phyloP scores from a whole-genome alignment of 2,113 vertebrate genomes.

The Onychostoma macrolepis region DNA sequence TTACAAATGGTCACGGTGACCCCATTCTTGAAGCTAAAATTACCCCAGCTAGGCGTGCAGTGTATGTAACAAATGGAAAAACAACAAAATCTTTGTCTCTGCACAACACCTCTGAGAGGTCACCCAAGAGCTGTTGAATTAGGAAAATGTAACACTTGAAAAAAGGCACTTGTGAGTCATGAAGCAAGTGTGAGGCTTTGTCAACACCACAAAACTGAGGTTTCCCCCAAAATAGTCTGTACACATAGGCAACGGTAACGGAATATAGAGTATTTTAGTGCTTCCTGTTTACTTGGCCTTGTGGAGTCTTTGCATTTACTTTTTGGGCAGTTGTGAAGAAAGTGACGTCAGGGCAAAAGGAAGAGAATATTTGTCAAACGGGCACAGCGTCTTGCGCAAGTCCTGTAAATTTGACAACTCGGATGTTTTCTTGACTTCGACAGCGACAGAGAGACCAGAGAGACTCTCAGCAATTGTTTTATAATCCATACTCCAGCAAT shows the following conservation, averaged over 20 bases:
- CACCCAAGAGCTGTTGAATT: background rate
- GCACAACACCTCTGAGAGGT: background rate
- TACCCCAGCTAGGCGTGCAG: background rate
- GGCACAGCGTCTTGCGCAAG: conserved; percentile 23
- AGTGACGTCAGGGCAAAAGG: conserved; percentile 25
- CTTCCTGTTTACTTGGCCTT: conserved; percentile 49
- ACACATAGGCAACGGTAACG: conserved; percentile 7
- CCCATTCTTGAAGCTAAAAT: conserved; percentile 32
- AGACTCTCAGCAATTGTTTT: background rate
- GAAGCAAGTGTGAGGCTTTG: background rate
- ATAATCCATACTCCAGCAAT: background rate
- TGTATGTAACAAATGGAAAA: conserved; percentile 28
- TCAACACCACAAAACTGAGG: conserved; percentile 14
- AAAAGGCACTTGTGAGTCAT: background rate
- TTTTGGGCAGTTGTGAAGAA: conserved; percentile 18
- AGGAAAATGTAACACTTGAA: background rate
- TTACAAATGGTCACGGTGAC: conserved; percentile 16
- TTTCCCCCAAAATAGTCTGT: background rate
- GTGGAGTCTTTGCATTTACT: conserved; percentile 25
- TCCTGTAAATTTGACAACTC: background rate
- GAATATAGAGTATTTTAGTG: conserved; percentile 21
- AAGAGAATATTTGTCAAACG: conserved; percentile 38
- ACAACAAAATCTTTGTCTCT: background rate
- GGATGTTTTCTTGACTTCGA: background rate
- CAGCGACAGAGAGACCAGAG: background rate